phyloP scores from a whole-genome alignment of 1,140 invertebrate genomes.

The Solenopsis invicta region DNA sequence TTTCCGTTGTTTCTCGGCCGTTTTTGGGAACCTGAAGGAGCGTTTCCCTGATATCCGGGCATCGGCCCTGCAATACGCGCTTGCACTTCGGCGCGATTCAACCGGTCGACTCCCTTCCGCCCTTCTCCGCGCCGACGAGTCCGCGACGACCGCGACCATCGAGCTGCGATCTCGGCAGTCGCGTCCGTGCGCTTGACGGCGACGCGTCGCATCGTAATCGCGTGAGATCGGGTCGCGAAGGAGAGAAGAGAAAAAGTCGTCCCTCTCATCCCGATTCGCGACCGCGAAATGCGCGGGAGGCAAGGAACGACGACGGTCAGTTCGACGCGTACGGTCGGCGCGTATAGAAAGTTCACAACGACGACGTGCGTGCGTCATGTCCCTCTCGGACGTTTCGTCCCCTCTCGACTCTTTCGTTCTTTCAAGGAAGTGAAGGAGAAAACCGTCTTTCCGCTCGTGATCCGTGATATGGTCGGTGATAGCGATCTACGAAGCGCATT shows the following conservation, averaged over 20 bases:
- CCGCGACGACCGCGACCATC: no score
- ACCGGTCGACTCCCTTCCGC: background rate
- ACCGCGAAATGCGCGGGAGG: conserved; percentile 1
- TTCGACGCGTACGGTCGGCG: background rate
- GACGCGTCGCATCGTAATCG: conserved; percentile 39
- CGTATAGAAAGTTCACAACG: conserved; percentile 16
- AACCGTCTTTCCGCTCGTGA: background rate
- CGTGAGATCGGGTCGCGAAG: background rate
- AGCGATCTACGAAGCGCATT: background rate
- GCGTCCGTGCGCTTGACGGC: conserved; percentile 67
- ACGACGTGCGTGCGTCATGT: background rate
- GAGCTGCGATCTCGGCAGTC: conserved; percentile 59
- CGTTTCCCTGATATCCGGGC: background rate
- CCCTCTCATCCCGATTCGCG: background rate
- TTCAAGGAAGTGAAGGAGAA: conserved; percentile 6
- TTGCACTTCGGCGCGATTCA: conserved; percentile 19
- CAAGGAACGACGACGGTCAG: background rate
- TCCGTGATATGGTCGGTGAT: background rate
- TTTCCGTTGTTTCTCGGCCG: background rate
- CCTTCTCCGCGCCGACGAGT: no score
- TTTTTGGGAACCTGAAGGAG: background rate
- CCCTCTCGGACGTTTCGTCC: background rate
- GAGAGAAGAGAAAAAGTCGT: background rate
- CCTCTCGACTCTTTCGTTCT: background rate
- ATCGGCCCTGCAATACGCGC: background rate